Conservation (phyloP, 2,113 vertebrate genomes). For the Syrmaticus mikado region DNA sequence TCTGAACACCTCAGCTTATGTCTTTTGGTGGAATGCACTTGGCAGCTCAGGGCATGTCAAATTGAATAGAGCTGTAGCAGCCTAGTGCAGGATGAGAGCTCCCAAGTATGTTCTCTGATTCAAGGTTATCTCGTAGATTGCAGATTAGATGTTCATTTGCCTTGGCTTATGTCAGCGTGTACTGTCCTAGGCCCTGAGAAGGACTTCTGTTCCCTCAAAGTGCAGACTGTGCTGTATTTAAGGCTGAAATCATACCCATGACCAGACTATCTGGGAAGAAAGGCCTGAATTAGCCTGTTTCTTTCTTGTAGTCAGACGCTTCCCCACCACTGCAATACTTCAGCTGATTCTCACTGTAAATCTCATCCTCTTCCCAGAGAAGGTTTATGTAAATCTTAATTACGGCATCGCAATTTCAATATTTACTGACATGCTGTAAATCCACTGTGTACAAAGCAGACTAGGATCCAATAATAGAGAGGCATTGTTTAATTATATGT, state of each 20-base stretch:
- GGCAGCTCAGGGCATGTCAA: not conserved
- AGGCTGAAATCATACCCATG: not conserved
- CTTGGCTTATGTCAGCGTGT: not conserved
- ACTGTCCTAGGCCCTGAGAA: not conserved
- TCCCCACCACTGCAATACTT: not conserved
- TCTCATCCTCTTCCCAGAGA: not conserved
- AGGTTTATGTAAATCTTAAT: conserved; percentile 69
- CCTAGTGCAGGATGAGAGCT: not conserved
- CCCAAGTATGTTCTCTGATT: not conserved
- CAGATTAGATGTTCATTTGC: conserved; percentile 19
- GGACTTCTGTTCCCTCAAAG: not conserved
- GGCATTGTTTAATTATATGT: conserved; percentile 63
- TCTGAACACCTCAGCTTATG: not conserved
- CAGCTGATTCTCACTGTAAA: not conserved
- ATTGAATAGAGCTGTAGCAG: not conserved
- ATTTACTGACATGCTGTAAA: conserved; percentile 66
- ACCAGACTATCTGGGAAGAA: not conserved
- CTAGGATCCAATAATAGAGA: conserved; percentile 50
- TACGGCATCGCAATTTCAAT: conserved; percentile 34
- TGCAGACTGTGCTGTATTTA: not conserved
- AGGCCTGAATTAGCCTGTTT: not conserved
- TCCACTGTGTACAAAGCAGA: conserved; percentile 52
- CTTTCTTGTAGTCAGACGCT: not conserved
- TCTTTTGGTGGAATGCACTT: not conserved
- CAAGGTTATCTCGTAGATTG: conserved; percentile 31